Evolutionary conservation across 2,797 vertebrate genomes (phyloP), one percentile per base, ranked within the genome.

Genomic region (Rhincodon typus): DNA sequence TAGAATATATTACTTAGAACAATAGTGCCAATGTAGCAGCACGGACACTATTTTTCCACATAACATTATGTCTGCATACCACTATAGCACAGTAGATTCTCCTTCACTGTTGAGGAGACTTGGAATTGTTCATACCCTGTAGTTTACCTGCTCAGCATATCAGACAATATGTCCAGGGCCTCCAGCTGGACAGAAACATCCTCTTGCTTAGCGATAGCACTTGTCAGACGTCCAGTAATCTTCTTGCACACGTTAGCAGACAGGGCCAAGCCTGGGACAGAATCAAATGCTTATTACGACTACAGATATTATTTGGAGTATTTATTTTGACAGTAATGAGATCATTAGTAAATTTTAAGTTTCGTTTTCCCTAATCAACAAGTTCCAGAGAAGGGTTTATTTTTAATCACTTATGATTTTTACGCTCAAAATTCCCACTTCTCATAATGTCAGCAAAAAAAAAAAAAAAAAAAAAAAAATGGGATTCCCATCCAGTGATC

Each of bases 111-210:
- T 19, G 1, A 67, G 21, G 38, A 91, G 38, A 90, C 62, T 17
- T 69, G 67, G 66, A 90, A 34, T 38, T 69, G 2, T 8, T 93
- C 42, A n/a, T 23, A 72, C 46, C 12, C 42, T 30, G 46, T 27
- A 74, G 38, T 72, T 50, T 96, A 99, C 99, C 99, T 98, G 98
- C 98, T 99, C 97, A 99, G 97, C 98, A 99, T 99, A 97, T 99
- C 99, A 0, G 98, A 98, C 96, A 99, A 97, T 97, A 99, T 99
- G 97, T 99, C 99, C 96, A 99, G 97, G 19, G 99, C 99, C 97
- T 99, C 99, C 94, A 99, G 96, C 97, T 99, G 99, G 70, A 99
- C 97, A 0, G 98, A 98, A 69, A 99, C 98, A 2, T 99, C 99
- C 2, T 99, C 98, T 86, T 98, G 98, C 97, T 99, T 99, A 95